Evolutionary conservation across 64 coral and sea anemone genomes (phyloP).

Genomic region (Montipora efflorescens): DNA sequence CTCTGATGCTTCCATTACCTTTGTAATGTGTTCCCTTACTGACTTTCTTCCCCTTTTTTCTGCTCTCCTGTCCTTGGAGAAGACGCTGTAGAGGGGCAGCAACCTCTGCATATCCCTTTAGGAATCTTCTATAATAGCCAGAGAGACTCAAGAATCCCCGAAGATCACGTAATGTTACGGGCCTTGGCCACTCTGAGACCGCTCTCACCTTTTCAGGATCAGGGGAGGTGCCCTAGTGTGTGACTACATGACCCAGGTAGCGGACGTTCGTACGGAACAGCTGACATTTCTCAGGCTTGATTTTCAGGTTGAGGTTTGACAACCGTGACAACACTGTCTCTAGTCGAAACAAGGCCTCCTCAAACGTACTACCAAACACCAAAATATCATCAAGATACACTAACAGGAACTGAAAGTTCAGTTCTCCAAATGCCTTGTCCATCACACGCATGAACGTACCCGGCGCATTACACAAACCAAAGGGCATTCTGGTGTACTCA

Average conservation of each 20-base stretch:
- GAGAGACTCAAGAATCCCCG: constrained; percentile 37
- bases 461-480: too few species aligned
- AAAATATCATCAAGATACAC: constrained; percentile 48
- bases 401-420: constrained; percentile 46
- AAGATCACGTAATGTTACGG: constrained; percentile 18
- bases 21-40: constrained; percentile 2
- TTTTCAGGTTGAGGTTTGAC: too few species aligned
- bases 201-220: constrained; percentile 48
- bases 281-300: too few species aligned
- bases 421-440: constrained; percentile 19
- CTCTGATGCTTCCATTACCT: neutral
- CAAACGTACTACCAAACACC: too few species aligned
- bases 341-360: too few species aligned
- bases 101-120: constrained; percentile 19
- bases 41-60: constrained; percentile 17
- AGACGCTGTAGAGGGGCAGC: neutral
- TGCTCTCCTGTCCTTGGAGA: too few species aligned
- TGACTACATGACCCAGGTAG: constrained; percentile 39
- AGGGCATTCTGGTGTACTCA: too few species aligned
- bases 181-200: constrained; percentile 36
- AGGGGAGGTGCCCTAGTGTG: constrained; percentile 22
- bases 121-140: constrained; percentile 58
- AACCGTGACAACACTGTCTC: too few species aligned
- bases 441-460: too few species aligned
- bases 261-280: neutral